A percentile compares a stretch with the other conserved stretches of the same genome.
phyloP scores from a whole-genome alignment of 2,888 invertebrate genomes.

The Machimus rusticus region DNA sequence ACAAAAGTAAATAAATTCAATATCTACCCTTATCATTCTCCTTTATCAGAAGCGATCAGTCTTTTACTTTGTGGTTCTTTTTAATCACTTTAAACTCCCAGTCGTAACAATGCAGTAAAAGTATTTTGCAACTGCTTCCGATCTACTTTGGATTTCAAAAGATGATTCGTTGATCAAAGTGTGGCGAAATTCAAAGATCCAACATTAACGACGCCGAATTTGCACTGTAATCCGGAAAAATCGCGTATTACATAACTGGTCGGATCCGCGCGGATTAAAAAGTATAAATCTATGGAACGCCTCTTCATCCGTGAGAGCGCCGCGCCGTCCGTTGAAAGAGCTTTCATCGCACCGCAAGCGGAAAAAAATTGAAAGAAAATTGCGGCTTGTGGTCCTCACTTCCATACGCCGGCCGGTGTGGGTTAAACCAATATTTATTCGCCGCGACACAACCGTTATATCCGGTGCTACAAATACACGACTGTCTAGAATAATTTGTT shows the following conservation, averaged over 20 bases:
- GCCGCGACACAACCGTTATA: constrained; percentile 24
- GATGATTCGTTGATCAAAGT: not conserved
- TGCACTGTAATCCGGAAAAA: not conserved
- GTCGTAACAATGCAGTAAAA: not conserved
- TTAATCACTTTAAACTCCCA: not conserved
- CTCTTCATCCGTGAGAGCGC: not conserved
- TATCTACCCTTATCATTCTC: not conserved
- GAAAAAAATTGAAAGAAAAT: constrained; percentile 22
- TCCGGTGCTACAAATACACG: constrained; percentile 16
- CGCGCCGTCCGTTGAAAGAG: not conserved
- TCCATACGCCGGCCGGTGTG: not conserved
- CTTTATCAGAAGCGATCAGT: not conserved
- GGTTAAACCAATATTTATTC: not conserved
- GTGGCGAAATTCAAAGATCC: not conserved
- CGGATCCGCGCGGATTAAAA: not conserved
- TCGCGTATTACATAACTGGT: not conserved
- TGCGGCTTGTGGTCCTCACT: not conserved
- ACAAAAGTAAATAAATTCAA: not conserved
- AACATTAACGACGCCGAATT: not conserved
- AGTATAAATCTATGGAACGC: not conserved
- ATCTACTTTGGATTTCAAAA: not conserved
- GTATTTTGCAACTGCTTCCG: not conserved
- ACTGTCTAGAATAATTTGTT: not conserved
- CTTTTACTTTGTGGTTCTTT: not conserved
- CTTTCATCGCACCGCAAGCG: constrained; percentile 18